These are phyloP conservation scores for Colinus virginianus DNA, from an alignment of 2,113 vertebrate species.

Conservation along the genomic window DNA sequence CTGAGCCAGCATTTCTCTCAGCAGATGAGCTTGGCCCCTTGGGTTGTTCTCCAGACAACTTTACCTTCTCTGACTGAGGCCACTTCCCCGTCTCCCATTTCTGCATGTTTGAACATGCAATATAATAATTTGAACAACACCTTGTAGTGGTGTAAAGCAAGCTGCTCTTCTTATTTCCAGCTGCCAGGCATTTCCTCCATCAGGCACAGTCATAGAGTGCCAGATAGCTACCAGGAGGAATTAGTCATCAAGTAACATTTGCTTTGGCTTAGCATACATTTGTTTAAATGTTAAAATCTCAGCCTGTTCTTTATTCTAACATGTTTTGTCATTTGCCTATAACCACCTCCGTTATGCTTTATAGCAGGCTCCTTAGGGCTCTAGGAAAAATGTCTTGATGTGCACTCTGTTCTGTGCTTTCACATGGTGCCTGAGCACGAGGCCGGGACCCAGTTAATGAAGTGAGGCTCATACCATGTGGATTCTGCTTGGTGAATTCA, in stretches of 20 bases:
- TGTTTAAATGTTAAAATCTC: neutral
- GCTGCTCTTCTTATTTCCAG: neutral
- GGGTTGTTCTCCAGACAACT: neutral
- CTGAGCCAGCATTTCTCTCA: neutral
- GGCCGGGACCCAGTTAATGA: neutral
- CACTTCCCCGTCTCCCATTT: neutral
- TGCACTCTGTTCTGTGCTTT: neutral
- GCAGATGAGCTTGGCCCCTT: neutral
- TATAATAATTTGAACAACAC: neutral
- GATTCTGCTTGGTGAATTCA: neutral
- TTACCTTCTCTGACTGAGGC: neutral
- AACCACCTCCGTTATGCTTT: neutral
- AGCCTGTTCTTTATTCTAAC: neutral
- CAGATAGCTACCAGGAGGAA: neutral
- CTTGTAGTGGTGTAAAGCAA: neutral
- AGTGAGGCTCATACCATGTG: rapidly evolving
- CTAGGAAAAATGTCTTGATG: neutral
- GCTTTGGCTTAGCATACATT: neutral
- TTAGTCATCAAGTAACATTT: neutral
- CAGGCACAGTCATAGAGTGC: neutral
- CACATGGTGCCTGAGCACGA: neutral
- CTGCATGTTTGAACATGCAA: neutral
- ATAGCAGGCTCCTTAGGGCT: neutral
- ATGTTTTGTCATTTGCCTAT: neutral
- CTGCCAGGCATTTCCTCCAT: neutral